Percentiles rank a stretch among this genome's conserved stretches.
Evolutionary conservation across 2,113 vertebrate genomes (phyloP).

Genomic region (Camelus bactrianus): DNA sequence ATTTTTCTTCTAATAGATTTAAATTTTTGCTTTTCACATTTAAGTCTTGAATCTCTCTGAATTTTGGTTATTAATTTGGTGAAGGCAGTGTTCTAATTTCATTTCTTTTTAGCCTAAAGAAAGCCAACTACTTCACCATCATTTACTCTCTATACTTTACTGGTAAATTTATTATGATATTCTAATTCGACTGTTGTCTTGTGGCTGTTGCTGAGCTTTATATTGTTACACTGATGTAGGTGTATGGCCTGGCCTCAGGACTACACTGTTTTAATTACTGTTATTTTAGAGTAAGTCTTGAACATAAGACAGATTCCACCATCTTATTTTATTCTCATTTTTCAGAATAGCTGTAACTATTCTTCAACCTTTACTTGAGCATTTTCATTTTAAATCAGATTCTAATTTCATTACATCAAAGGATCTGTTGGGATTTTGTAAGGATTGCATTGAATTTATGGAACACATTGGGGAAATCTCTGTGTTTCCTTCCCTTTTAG

Average conservation of each 20-base stretch:
- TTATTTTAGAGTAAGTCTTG: background rate
- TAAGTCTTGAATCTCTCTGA: background rate
- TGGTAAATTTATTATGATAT: background rate
- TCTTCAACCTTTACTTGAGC: background rate
- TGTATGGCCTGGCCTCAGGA: background rate
- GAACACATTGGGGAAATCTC: background rate
- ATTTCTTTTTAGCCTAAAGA: background rate
- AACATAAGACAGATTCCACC: background rate
- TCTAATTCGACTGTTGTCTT: background rate
- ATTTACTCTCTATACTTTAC: background rate
- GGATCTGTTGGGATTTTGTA: background rate
- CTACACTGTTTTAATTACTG: background rate
- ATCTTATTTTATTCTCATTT: background rate
- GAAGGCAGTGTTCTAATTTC: background rate
- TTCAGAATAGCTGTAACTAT: background rate
- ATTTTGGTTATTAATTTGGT: background rate
- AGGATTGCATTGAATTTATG: background rate
- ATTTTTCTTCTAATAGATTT: slow-evolving; percentile 8
- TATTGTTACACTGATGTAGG: background rate
- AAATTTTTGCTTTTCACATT: background rate
- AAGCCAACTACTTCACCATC: background rate
- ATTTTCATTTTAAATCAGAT: background rate
- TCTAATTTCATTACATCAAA: background rate
- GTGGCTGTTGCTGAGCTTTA: background rate
- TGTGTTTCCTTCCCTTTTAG: background rate